Conservation (phyloP, 2,797 vertebrate genomes). For the Gambelia wislizenii region DNA sequence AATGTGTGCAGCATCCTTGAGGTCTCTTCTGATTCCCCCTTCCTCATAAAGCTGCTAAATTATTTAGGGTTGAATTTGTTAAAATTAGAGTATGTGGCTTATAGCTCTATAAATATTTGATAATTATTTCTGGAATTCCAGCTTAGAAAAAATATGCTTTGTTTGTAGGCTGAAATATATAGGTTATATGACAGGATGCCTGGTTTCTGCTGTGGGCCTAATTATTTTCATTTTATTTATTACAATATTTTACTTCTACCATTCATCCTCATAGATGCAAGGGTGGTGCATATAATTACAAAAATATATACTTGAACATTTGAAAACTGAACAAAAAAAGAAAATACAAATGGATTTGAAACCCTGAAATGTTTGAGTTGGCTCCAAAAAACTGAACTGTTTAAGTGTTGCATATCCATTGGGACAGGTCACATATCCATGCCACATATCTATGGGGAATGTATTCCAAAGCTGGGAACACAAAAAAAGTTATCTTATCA, state of each 20-base stretch:
- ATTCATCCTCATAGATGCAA: not conserved
- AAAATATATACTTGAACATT: not conserved
- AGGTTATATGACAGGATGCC: slow-evolving; percentile 10
- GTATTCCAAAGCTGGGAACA: too few species aligned
- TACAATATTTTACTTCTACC: not conserved
- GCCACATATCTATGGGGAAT: too few species aligned
- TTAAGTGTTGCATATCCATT: too few species aligned
- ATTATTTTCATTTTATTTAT: not conserved
- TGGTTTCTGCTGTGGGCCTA: not conserved
- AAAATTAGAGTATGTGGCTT: slow-evolving; percentile 69
- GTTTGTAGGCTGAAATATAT: slow-evolving; percentile 28
- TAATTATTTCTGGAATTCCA: slow-evolving; percentile 64
- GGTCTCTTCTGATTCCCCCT: not conserved
- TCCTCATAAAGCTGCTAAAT: slow-evolving; percentile 61
- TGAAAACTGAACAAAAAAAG: not conserved
- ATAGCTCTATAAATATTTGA: slow-evolving; percentile 67
- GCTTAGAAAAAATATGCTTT: slow-evolving; percentile 44
- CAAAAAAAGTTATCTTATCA: too few species aligned
- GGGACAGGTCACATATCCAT: too few species aligned
- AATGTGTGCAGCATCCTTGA: not conserved
- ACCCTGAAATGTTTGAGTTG: too few species aligned
- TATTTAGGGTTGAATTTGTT: slow-evolving; percentile 70
- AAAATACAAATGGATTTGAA: not conserved
- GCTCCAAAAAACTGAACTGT: too few species aligned
- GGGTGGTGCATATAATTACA: not conserved